A percentile compares a stretch with the other conserved stretches of the same genome.
These are phyloP conservation scores for Cervus canadensis DNA, from an alignment of 2,113 vertebrate species.

Conservation along the genomic window DNA sequence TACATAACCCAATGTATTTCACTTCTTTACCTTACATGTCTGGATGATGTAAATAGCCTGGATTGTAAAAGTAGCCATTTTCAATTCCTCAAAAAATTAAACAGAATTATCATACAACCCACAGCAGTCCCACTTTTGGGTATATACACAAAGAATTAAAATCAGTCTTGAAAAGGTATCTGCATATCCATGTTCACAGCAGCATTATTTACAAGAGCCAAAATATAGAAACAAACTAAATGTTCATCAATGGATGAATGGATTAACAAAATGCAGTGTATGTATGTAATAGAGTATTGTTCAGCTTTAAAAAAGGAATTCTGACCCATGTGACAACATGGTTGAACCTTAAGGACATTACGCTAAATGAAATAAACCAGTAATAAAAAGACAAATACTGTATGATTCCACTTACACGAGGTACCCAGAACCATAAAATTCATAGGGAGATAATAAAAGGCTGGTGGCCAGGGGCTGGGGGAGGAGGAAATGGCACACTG, in stretches of 20 bases:
- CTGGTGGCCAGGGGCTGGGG: background rate
- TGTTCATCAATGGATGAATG: background rate
- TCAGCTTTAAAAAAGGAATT: constrained; percentile 13
- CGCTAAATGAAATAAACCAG: constrained; percentile 4
- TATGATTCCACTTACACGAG: background rate
- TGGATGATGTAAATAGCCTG: background rate
- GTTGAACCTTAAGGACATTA: background rate
- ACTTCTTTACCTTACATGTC: background rate
- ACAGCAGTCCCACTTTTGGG: background rate
- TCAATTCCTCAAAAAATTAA: constrained; percentile 20
- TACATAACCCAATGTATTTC: background rate
- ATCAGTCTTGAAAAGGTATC: background rate
- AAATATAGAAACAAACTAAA: constrained; percentile 4
- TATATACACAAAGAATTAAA: background rate
- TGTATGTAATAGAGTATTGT: background rate
- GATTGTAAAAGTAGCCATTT: constrained; percentile 30
- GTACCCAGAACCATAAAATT: background rate
- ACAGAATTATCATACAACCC: background rate
- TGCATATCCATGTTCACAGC: background rate
- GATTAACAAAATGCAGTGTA: constrained; percentile 26
- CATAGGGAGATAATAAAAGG: background rate
- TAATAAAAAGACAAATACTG: background rate
- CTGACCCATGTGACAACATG: background rate
- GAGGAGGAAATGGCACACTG: background rate
- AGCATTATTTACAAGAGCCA: background rate